Base-by-base conservation (phyloP, 2,797 vertebrate species). In the Cryptoprocta ferox region DNA sequence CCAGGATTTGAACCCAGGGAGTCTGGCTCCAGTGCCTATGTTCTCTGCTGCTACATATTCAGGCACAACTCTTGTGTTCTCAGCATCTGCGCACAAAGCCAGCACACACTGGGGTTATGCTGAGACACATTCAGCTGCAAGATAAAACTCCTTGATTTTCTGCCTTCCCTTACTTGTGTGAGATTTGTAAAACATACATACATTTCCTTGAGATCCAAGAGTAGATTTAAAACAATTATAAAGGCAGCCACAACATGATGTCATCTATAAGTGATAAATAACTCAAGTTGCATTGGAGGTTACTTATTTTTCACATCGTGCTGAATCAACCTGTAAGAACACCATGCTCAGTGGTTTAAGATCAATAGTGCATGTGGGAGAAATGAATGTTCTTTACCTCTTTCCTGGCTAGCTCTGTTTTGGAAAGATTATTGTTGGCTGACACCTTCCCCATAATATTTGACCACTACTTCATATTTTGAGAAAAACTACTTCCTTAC, bases 221-320 rank as follows among this genome's bases (percentile, higher is more conserved):
- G 26, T 50, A 45, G 75, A 89, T 82, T 56, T 84, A 92, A 92
- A 96, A 85, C 50, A 81, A 32, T 81, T 78, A 26, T 30, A 76
- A 97, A 90, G 42, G 19, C 16, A 18, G 10, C n/a, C 7, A 59
- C 24, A 87, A 4, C 8, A 4, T 65, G 30, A 11, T 70, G 59
- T 84, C 94, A 90, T 83, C 14, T n/a, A 3, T 95, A 84, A 71
- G 4, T 84, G 88, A 76, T 70, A 85, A 91, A 50, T 89, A 92
- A 56, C 63, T 94, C 63, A 76, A 10, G 70, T 78, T 56, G 6
- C 14, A 13, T 0, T 0, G 13, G 42, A 30, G 32, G 32, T n/a
- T 89, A 19, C 45, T 84, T 90, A 42, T 48, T 87, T 79, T 94
- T 42, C 50, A 26, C 30, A 18, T 5, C 53, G 50, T 70, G 39